phyloP scores from a whole-genome alignment of 2,113 vertebrate genomes.

The Tricholaema leucomelas region DNA sequence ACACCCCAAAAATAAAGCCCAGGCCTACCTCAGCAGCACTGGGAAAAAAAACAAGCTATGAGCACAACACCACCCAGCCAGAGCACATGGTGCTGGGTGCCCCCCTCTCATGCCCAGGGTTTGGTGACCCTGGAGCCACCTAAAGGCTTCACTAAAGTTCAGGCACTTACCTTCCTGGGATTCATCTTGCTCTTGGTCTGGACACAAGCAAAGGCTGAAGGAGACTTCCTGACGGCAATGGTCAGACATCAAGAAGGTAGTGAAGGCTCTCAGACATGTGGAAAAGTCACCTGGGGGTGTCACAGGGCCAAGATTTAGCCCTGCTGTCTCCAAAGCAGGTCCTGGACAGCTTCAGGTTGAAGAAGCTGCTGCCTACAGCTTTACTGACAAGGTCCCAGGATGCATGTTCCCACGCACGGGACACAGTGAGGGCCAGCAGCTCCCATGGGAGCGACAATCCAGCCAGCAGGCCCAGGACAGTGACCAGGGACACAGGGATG shows the following conservation, averaged over 20 bases:
- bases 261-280: background rate
- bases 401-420: accelerated
- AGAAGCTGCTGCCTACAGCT: background rate
- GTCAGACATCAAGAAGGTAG: background rate
- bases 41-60: background rate
- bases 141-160: background rate
- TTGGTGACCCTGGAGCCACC: background rate
- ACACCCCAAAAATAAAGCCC: background rate
- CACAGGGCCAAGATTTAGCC: no score
- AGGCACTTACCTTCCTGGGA: background rate
- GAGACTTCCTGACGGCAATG: background rate
- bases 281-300: background rate
- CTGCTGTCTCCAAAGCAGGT: background rate
- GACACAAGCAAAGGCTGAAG: no score
- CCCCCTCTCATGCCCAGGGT: accelerated
- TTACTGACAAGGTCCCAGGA: accelerated
- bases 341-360: background rate
- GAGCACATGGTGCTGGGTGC: accelerated
- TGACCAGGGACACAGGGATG: background rate
- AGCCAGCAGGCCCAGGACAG: background rate
- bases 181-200: background rate
- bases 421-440: background rate
- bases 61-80: background rate
- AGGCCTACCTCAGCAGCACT: background rate
- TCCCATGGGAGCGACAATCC: accelerated